These are phyloP conservation scores for Clarias batrachus DNA, from an alignment of 2,113 vertebrate species.

Conservation along the genomic window DNA sequence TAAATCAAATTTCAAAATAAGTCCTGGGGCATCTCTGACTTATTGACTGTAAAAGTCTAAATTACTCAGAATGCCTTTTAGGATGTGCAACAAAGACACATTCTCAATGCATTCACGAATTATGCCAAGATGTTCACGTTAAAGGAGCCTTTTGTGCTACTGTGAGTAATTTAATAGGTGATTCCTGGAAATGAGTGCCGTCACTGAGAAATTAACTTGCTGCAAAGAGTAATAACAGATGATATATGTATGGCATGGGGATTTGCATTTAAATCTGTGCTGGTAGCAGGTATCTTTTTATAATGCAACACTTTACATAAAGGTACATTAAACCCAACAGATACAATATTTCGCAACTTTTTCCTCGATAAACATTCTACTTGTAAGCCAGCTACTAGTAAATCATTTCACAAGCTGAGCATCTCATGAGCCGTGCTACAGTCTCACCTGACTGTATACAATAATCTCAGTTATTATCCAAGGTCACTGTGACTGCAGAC, in stretches of 20 bases:
- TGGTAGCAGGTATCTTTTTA: not conserved
- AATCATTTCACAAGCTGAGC: not conserved
- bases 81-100: not conserved
- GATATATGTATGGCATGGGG: too few relatives aligned
- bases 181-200: not conserved
- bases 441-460: not conserved
- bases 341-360: not conserved
- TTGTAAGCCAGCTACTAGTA: not conserved
- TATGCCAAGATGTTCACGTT: not conserved
- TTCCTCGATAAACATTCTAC: not conserved
- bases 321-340: not conserved
- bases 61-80: slow-evolving; percentile 3
- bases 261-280: not conserved
- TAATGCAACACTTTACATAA: not conserved
- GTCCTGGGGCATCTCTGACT: not conserved
- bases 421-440: too few relatives aligned
- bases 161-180: not conserved
- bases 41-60: slow-evolving; percentile 13
- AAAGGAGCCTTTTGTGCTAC: not conserved
- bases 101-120: not conserved
- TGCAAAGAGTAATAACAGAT: too few relatives aligned
- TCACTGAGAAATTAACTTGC: not conserved
- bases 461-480: not conserved
- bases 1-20: not conserved
- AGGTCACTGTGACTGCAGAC: not conserved